phyloP scores from a whole-genome alignment of 2,888 invertebrate species.

The Microctonus aethiopoides region DNA sequence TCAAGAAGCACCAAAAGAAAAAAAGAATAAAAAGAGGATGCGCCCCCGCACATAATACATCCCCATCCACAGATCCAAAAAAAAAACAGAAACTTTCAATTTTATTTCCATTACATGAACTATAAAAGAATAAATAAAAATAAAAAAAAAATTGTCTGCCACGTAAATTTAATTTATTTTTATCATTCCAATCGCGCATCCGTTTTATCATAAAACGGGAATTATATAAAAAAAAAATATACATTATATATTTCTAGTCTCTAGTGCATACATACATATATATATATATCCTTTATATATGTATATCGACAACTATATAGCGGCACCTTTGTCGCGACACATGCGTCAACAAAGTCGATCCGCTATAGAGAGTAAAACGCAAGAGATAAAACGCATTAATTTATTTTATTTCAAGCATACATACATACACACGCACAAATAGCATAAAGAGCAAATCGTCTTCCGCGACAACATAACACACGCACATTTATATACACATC shows the following conservation, averaged over 20 bases:
- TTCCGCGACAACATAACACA: background rate
- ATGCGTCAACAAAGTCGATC: constrained; percentile 43
- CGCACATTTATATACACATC: background rate
- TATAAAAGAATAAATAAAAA: background rate
- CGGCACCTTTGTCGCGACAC: constrained; percentile 54
- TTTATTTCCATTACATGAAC: background rate
- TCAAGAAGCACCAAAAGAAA: background rate
- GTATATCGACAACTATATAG: constrained; percentile 27
- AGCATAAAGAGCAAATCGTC: constrained; percentile 6
- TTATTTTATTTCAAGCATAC: constrained; percentile 44
- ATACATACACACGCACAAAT: constrained; percentile 6
- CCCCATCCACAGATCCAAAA: too few relatives aligned
- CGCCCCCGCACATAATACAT: too few relatives aligned
- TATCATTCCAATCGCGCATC: background rate
- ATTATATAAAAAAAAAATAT: background rate
- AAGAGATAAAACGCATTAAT: constrained; percentile 60
- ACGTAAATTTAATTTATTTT: background rate
- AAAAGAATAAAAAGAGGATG: constrained; percentile 24
- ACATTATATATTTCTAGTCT: background rate
- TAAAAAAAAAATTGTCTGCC: background rate
- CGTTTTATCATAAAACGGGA: background rate
- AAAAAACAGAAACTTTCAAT: too few relatives aligned
- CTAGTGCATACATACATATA: constrained; percentile 5
- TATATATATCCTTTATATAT: constrained; percentile 19
- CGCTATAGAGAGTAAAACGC: constrained; percentile 47